Base-by-base conservation (phyloP, 2,888 invertebrate genomes). In the Thysanoteuthis rhombus region DNA sequence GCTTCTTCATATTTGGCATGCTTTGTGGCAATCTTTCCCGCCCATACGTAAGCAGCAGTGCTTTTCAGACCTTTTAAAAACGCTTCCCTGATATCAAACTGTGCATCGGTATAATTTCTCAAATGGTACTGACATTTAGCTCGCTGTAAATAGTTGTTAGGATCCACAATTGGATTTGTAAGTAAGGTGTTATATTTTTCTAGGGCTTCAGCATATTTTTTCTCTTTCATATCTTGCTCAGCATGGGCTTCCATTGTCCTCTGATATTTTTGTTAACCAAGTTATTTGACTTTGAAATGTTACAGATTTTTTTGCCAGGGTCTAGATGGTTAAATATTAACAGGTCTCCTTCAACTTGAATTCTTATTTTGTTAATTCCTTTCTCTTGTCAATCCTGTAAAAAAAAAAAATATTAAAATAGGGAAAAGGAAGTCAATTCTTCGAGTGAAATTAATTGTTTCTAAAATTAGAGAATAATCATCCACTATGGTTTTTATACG, bases 1-100 rank as follows among this genome's bases (percentile, higher is more conserved):
- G 96, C 95, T n/a, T 96, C 96, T 36, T 95, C 95, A 75, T 95
- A 96, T 58, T 94, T 94, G 22, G 94, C 95, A 19, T 95, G 94
- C 90, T 95, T 94, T 6, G 95, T 94, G 12, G 95, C 94, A 32
- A 95, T 95, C 93, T 94, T 94, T 6, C 95, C 96, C 0, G 95
- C 95, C 19, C 94, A 90, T 38, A 96, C 94, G 45, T 94, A 94
- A 4, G 95, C 95, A 0, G 93, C 90, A 0, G 95, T n/a, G 93
- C 94, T 94, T 0, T 58, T 94, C 0, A 94, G 90, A 42, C 95
- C 95, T 3, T 94, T 93, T 16, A 93, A 40, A 22, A 95, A 90
- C 8, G 96, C 96, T 22, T 94, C 93, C 90, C 94, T 94, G 28
- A 95, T 95, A 45, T 95, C 95, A 5, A 95, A 94, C 2, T 95